Conservation (phyloP, 2,113 vertebrate species). For the Varanus salvator region DNA sequence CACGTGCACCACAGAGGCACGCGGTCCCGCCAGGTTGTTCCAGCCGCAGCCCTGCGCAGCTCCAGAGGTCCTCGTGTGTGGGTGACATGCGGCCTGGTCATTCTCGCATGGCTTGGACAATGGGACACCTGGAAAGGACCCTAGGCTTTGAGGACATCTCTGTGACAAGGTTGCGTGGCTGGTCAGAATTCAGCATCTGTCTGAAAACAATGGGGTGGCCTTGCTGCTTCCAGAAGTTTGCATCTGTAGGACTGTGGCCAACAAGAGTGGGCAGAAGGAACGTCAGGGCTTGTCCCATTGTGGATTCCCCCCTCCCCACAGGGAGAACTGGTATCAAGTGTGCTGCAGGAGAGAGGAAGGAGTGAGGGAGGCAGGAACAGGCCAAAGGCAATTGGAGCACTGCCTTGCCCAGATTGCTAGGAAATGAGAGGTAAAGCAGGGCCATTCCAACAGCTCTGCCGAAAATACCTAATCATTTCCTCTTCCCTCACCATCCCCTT, state of each 20-base stretch:
- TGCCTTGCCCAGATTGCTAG: no score
- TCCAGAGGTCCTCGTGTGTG: neutral
- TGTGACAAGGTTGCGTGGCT: neutral
- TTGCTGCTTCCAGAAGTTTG: neutral
- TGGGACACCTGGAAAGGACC: neutral
- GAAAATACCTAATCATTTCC: no score
- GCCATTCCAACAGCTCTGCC: no score
- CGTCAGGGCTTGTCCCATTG: no score
- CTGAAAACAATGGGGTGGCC: no score
- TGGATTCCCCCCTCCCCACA: no score
- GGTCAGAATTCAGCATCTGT: neutral
- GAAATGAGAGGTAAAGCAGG: no score
- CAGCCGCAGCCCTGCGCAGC: neutral
- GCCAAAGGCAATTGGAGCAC: no score
- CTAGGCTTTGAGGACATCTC: rapidly evolving
- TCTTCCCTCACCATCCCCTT: no score
- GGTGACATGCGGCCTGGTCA: neutral
- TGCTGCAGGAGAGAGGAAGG: no score
- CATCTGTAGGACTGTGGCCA: neutral
- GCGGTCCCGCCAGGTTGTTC: neutral
- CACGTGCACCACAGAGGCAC: neutral
- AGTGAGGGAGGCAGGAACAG: no score
- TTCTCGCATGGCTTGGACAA: neutral
- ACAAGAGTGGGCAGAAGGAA: neutral
- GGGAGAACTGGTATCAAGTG: no score